A percentile compares a stretch with the other conserved stretches of the same genome.
Conservation (phyloP, 2,113 vertebrate species). For the Pterocles burchelli region DNA sequence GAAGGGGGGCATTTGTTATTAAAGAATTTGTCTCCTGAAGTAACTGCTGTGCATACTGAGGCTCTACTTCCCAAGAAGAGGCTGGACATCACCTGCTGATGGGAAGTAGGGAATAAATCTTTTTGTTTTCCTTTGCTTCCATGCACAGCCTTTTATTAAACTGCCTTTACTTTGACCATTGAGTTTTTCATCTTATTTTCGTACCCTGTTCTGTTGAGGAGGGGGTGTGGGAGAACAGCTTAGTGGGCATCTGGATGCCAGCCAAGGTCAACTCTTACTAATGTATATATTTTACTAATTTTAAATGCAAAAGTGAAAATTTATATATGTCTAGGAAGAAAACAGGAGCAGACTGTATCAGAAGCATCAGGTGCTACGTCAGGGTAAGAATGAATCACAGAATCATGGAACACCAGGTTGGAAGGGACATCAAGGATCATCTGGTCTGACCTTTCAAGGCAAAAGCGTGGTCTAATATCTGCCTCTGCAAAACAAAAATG, state of each 20-base stretch:
- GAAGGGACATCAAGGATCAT: too few relatives aligned
- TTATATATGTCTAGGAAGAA: neutral
- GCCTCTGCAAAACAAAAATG: neutral
- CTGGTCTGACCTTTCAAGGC: too few relatives aligned
- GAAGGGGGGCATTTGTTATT: too few relatives aligned
- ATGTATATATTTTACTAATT: neutral
- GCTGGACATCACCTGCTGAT: neutral
- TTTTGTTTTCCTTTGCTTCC: neutral
- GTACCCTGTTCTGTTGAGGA: neutral
- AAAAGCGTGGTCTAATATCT: neutral
- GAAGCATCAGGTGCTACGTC: neutral
- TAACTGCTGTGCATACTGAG: fast-evolving
- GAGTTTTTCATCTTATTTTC: neutral
- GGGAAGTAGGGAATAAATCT: neutral
- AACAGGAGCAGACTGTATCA: neutral
- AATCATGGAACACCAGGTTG: too few relatives aligned
- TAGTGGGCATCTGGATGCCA: neutral
- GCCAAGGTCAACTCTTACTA: neutral
- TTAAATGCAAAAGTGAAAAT: neutral
- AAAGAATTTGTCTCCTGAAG: too few relatives aligned
- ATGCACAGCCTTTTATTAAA: neutral
- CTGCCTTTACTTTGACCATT: neutral
- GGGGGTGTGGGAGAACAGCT: neutral
- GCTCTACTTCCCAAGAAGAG: neutral
- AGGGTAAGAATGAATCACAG: neutral